Base-by-base conservation (phyloP, 2,888 invertebrate genomes). In the Graphium colonna region DNA sequence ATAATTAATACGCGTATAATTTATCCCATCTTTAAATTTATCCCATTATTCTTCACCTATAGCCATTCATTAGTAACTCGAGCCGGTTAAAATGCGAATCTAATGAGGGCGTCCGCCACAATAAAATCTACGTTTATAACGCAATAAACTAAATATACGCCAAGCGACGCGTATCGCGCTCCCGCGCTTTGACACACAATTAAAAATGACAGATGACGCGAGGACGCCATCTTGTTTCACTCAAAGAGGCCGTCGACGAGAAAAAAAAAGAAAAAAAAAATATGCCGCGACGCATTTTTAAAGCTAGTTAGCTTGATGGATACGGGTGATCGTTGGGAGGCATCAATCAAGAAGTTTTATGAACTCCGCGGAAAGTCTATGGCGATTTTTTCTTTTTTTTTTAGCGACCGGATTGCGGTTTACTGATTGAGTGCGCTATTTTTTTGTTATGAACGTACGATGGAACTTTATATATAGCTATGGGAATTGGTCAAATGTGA, bases 201-300 rank as follows among this genome's bases (percentile, higher is more conserved):
- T 87, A 87, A 86, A 87, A 87, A 86, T 87, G 87, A 87, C 86
- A 83, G 85, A 87, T 87, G 86, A 82, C 69, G 64, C 50, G 64
- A n/a, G n/a, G 21, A 48, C 75, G 83, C 85, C 85, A 85, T 82
- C 71, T 85, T 84, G 80, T 59, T 67, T 60, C 67, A 69, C 64
- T 80, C 81, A 82, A 86, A 82, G 55, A 47, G 36, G 48, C 38
- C 46, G 40, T 18, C 56, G 53, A 60, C 40, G 38, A 39, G 69
- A 79, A 21, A 21, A 21, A 21, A 21, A 21, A 21, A 21, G 21
- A 21, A 21, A 21, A 21, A 21, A 21, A 77, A 77, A 79, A 78
- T 67, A 65, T 70, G 71, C 65, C 71, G 5, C 71, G 73, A 77
- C 79, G 77, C 73, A 75, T 78, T 79, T 75, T 79, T 21, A 21